A percentile compares a stretch with the other conserved stretches of the same genome.
These are phyloP conservation scores for Bombus soroeensis DNA, from an alignment of 1,140 invertebrate species.

Conservation along the genomic window DNA sequence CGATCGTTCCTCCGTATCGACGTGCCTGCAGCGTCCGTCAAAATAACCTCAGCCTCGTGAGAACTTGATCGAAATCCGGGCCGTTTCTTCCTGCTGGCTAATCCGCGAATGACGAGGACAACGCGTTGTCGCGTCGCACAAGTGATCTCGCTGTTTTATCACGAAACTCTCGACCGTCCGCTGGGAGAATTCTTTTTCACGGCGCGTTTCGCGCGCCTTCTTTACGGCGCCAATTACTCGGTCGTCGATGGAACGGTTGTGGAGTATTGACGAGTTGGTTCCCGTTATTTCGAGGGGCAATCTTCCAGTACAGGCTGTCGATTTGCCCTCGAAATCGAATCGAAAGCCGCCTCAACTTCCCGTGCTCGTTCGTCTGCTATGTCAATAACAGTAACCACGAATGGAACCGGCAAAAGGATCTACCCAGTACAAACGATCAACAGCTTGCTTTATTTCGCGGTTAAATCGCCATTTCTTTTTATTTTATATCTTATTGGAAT, in stretches of 20 bases:
- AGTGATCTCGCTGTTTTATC: conserved; percentile 23
- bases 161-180: background rate
- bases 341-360: conserved; percentile 19
- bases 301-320: conserved; percentile 54
- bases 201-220: conserved; percentile 45
- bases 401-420: conserved; percentile 8
- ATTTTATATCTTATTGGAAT: background rate
- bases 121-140: conserved; percentile 6
- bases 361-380: conserved; percentile 7
- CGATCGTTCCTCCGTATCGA: conserved; percentile 33
- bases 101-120: conserved; percentile 19
- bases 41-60: conserved; percentile 29
- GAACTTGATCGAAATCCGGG: conserved; percentile 45
- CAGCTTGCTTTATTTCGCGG: background rate
- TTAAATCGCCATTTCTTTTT: background rate
- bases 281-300: conserved; percentile 58
- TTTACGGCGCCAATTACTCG: conserved; percentile 66
- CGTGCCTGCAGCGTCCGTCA: conserved; percentile 9
- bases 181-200: conserved; percentile 37
- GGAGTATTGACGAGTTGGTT: conserved; percentile 61
- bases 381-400: conserved; percentile 47
- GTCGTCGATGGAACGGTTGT: conserved; percentile 55
- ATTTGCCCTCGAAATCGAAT: conserved; percentile 69
- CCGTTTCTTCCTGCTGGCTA: conserved; percentile 33
- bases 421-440: background rate